phyloP scores from a whole-genome alignment of 1,140 invertebrate species.

The Lordiphosa stackelbergi region DNA sequence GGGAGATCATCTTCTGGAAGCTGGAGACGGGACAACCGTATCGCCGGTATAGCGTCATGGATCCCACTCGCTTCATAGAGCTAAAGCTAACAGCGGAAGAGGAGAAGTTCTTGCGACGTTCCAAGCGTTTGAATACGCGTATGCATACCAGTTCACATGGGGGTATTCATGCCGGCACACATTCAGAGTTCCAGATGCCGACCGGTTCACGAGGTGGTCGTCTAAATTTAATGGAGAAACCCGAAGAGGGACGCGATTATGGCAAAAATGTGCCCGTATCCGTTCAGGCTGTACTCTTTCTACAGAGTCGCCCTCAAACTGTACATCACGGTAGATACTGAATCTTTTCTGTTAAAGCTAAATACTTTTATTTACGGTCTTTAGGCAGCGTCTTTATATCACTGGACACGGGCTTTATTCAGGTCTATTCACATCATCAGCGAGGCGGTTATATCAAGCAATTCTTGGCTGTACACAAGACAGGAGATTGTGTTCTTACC shows the following conservation, averaged over 20 bases:
- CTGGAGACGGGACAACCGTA: constrained; percentile 84
- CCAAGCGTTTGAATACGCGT: constrained; percentile 10
- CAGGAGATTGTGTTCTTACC: constrained; percentile 82
- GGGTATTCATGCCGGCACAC: not conserved
- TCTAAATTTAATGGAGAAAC: not conserved
- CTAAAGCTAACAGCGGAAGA: constrained; percentile 27
- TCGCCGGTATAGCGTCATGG: constrained; percentile 78
- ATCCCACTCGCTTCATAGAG: constrained; percentile 75
- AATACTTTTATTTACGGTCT: constrained; percentile 31
- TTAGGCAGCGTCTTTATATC: constrained; percentile 81
- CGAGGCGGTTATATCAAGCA: constrained; percentile 80
- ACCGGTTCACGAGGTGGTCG: not conserved
- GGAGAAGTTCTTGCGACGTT: constrained; percentile 17
- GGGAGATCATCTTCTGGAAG: constrained; percentile 88
- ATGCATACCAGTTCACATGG: constrained; percentile 1
- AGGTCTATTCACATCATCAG: constrained; percentile 86
- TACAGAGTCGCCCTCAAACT: constrained; percentile 78
- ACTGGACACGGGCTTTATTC: constrained; percentile 83
- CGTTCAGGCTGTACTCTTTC: constrained; percentile 80
- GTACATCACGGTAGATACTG: constrained; percentile 74
- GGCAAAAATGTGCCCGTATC: constrained; percentile 65
- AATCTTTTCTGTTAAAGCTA: constrained; percentile 17
- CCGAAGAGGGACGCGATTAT: constrained; percentile 27
- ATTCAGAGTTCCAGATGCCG: not conserved
- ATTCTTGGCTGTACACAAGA: constrained; percentile 82